Evolutionary conservation across 1,140 invertebrate species (phyloP), one percentile per base, ranked within the genome.

Genomic region (Laupala kohalensis): DNA sequence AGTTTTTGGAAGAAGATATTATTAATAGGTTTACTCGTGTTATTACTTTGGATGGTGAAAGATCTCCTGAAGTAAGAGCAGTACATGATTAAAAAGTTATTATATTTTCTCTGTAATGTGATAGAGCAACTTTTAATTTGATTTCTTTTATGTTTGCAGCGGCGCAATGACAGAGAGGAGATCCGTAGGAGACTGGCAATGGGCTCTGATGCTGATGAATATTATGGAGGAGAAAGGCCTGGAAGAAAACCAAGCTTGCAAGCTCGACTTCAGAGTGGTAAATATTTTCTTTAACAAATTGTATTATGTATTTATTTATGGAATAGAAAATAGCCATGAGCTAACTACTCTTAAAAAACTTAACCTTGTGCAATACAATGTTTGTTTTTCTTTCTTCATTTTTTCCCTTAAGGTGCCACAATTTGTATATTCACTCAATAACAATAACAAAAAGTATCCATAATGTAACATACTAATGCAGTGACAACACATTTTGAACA

Each of bases 131-230:
- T 28, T 69, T 12, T 65, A 65, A 65, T 15, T 24, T 65, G 4
- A 3, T 65, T 65, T 1, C 4, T 53, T 53, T 19, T 53, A 53
- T 53, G 37, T 53, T n/a, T 53, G 67, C 83, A 93, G 91, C 88
- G 91, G 78, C 86, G 90, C 76, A 95, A 93, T 88, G 94, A 96
- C 79, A 85, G 94, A 73, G 94, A 96, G 80, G 93, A 95, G 82
- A 96, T 97, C 75, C 87, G 94, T 71, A 86, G 91, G 76, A 86
- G 93, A 73, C 81, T 96, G 76, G 94, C 94, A 0, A 93, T 95
- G 89, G 93, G 92, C 29, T 85, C 88, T 71, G 92, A 93, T 74
- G 85, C 86, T 65, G 92, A 95, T 75, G 90, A 92, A 76, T 88
- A 86, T 78, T 88, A 88, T 76, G 84, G 82, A 69, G 78, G 82